These are phyloP conservation scores for Rhagonycha lutea DNA, from an alignment of 2,888 invertebrate genomes.

Conservation along the genomic window DNA sequence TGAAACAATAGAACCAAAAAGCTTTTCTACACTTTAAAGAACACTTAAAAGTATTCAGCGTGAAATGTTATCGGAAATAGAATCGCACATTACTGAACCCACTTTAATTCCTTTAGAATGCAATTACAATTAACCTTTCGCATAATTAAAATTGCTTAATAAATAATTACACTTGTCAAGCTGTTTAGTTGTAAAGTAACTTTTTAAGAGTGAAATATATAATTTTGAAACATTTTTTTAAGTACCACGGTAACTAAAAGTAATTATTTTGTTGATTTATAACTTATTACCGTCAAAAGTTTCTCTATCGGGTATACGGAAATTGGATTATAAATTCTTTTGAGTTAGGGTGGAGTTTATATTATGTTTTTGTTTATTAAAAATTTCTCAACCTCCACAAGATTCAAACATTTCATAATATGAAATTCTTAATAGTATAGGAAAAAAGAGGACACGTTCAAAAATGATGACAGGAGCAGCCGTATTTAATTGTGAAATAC, in stretches of 20 bases:
- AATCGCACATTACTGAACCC: conserved; percentile 23
- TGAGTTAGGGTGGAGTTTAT: neutral
- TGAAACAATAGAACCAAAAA: conserved; percentile 33
- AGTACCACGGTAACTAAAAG: neutral
- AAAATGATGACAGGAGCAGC: no score
- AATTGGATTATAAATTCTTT: neutral
- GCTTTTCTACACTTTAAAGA: conserved; percentile 30
- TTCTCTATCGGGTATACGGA: neutral
- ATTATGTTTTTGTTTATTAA: neutral
- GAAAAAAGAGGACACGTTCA: no score
- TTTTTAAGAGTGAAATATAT: neutral
- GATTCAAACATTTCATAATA: no score
- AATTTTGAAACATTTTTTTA: neutral
- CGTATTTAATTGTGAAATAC: no score
- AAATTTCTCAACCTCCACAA: no score
- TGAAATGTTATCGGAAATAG: conserved; percentile 46
- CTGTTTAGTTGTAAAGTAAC: neutral
- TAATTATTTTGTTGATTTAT: neutral
- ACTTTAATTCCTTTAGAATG: conserved; percentile 5
- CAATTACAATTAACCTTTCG: conserved; percentile 14
- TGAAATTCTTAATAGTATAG: no score
- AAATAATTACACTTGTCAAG: neutral
- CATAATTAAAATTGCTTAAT: conserved; percentile 7
- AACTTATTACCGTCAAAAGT: neutral
- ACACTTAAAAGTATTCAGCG: conserved; percentile 36